These are phyloP conservation scores for Alectoris magna DNA, from an alignment of 2,797 vertebrate genomes.

Conservation along the genomic window DNA sequence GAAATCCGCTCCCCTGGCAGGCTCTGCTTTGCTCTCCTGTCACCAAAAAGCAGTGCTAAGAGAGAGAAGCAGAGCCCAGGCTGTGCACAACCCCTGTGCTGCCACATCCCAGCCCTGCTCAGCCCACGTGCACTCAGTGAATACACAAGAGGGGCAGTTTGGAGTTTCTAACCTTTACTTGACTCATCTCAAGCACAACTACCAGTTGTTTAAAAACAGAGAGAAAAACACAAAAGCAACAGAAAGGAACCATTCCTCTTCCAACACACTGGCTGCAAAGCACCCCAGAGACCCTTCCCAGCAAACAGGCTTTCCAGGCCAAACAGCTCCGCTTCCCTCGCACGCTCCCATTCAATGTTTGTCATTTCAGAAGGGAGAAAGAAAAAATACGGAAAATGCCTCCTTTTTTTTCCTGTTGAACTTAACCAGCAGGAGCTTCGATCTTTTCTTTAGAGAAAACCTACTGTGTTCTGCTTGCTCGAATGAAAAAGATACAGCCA, in stretches of 20 bases:
- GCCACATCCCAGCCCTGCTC: not conserved
- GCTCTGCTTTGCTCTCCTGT: not conserved
- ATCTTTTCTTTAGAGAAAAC: not conserved
- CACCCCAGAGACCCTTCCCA: not conserved
- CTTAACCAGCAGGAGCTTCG: not conserved
- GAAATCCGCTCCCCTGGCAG: not conserved
- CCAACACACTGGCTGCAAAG: not conserved
- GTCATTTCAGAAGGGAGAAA: not conserved
- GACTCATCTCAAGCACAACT: not conserved
- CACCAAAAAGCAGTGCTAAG: not conserved
- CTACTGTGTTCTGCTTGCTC: not conserved
- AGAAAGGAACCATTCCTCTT: slow-evolving; percentile 11
- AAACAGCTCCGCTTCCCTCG: not conserved
- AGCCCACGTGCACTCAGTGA: not conserved
- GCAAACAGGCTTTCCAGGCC: not conserved
- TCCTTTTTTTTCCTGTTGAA: not conserved
- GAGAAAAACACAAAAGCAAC: slow-evolving; percentile 13
- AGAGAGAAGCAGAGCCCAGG: not conserved
- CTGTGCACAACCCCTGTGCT: not conserved
- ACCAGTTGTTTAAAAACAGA: not conserved
- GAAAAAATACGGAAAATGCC: not conserved
- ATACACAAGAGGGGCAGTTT: not conserved
- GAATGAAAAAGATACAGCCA: not conserved
- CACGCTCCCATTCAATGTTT: not conserved
- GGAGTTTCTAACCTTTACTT: slow-evolving; percentile 24